Evolutionary conservation across 2,113 vertebrate species (phyloP).

Genomic region (Mirza zaza): DNA sequence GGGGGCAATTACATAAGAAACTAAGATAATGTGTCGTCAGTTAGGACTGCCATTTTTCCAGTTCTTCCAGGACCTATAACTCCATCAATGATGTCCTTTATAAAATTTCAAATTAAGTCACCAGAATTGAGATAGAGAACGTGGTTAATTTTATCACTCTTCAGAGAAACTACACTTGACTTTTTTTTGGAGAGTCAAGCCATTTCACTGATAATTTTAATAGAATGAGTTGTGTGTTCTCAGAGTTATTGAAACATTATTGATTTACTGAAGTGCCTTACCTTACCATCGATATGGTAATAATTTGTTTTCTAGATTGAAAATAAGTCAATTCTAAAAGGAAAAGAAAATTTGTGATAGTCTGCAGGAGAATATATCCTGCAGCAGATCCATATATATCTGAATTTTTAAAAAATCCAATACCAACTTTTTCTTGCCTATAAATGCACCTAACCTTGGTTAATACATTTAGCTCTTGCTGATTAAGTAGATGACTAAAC

Average conservation of each 20-base stretch:
- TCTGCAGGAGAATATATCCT: not conserved
- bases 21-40: not conserved
- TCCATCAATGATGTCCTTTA: not conserved
- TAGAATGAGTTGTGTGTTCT: constrained; percentile 17
- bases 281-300: not conserved
- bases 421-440: not conserved
- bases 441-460: not conserved
- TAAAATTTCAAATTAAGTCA: constrained; percentile 53
- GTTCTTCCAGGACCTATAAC: not conserved
- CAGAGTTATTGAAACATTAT: constrained; percentile 30
- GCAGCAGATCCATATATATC: not conserved
- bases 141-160: constrained; percentile 22
- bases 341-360: not conserved
- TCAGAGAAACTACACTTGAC: constrained; percentile 1
- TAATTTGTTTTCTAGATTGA: constrained; percentile 46
- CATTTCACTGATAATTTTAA: constrained; percentile 27
- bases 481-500: not conserved
- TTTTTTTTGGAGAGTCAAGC: not conserved
- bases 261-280: not conserved
- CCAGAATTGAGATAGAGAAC: constrained; percentile 43
- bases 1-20: not conserved
- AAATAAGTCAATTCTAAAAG: constrained; percentile 35
- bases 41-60: constrained; percentile 2
- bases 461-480: not conserved
- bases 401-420: not conserved